Base-by-base conservation (phyloP, 2,888 invertebrate species). In the Drosophila siamana region DNA sequence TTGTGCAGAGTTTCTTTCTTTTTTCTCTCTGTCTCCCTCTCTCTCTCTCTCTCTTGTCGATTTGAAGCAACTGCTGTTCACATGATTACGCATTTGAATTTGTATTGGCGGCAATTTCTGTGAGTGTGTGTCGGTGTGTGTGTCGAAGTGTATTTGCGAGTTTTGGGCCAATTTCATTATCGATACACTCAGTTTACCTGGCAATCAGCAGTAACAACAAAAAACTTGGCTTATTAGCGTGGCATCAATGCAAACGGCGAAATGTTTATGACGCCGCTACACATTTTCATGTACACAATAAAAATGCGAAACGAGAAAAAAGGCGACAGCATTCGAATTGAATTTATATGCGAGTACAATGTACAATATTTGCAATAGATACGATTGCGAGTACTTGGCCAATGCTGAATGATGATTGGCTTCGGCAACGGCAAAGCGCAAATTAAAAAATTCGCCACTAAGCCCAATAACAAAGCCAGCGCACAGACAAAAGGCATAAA, bases 81-180 rank as follows among this genome's bases (percentile, higher is more conserved):
- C 76, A 80, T 89, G 88, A 88, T 87, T 88, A 81, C 76, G 75
- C 78, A 83, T 88, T 84, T 79, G 75, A 79, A 82, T 88, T 88
- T 86, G 84, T 78, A 70, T 41, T 44, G 48, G 30, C 50, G 36
- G 13, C 36, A 38, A 38, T 38, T 38, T 38, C 7, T 38, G 36
- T 3, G 19, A 19, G 3, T 33, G 26, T 33, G n/a, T n/a, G n/a
- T n/a, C n/a, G n/a, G n/a, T n/a, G n/a, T n/a, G 67, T 36, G 19
- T 19, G 19, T 19, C 2, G 3, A 3, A 19, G 19, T 19, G 19
- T 19, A 3, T 19, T 44, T 43, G 36, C 44, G 40, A 41, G 26
- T 41, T 47, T 69, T 28, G 28, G 69, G 64, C 62, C 76, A 70
- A 78, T 77, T 78, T 78, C 78, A 74, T 77, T 74, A 74, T 55